Base-by-base conservation (phyloP, 2,888 invertebrate genomes). In the Villa cingulata region DNA sequence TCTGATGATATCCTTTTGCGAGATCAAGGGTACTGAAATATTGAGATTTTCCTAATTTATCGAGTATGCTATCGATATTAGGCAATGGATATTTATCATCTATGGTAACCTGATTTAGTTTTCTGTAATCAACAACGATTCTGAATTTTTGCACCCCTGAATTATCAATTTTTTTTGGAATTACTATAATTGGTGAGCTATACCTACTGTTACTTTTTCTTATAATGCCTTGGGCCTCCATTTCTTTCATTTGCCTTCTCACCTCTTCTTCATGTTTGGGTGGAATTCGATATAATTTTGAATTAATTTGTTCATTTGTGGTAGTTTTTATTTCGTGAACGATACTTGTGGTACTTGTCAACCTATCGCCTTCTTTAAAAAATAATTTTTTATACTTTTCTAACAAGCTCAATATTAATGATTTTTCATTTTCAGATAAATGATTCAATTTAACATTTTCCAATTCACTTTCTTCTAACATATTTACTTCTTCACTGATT, bases 201-300 rank as follows among this genome's bases (percentile, higher is more conserved):
- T 48, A 51, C 18, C 43, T 17, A 18, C 47, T 47, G 27, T 39
- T 43, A 44, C 48, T 50, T 48, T 12, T 42, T 9, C 46, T 48
- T 23, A 48, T 48, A 4, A n/a, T n/a, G n/a, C 52, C 50, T 36
- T 52, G 48, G 3, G n/a, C 20, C 32, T 52, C 51, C 48, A 53
- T 45, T 16, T 51, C 48, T 15, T 43, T 41, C 2, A 48, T 50
- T 23, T 48, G 48, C 36, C 34, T 36, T 14, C 45, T 23, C 2
- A 48, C 45, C 39, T 50, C 48, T 19, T 20, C 32, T 14, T 45
- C 2, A 45, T 51, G 32, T 39, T 48, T 1, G 45, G 45, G 16
- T 48, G 40, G 34, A 17, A 27, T 29, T 51, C 50, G 20, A 15
- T 44, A 50, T 10, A 47, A 12, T 41, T 50, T 50, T 1, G 50